Evolutionary conservation across 2,797 vertebrate genomes (phyloP), one percentile per base, ranked within the genome.

Genomic region (Anabacerthia variegaticeps): DNA sequence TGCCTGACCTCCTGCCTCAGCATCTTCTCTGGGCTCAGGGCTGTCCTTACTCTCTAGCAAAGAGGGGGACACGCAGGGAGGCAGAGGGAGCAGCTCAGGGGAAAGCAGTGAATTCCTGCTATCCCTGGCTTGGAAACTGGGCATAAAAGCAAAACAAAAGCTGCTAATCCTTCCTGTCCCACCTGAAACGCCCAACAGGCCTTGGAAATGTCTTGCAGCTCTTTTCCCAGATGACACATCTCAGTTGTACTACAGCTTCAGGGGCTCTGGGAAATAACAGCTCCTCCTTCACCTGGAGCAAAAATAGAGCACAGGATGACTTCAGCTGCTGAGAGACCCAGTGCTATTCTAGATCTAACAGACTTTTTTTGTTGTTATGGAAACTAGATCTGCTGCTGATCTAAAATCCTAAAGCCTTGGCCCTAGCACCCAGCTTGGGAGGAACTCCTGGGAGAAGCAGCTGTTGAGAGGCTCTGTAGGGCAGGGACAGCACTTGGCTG

Each of bases 1-100:
- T 95, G 95, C 96, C 93, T 97, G 96, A 95, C 22, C 62, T 90
- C 39, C 68, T 44, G 96, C 68, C 79, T 96, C 86, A 3, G 68
- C 9, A 7, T 81, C 59, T 14, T 63, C 24, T 49, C 24, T 68
- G 84, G 66, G 30, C 23, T 85, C 58, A 5, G 82, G 65, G 59
- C 89, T 43, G 69, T 12, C 37, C 55, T 43, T 9, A 7, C 71
- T 52, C 41, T 41, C 48, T 51, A 20, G 61, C 51, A 28, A 3
- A 1, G 2, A 32, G 55, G 24, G 55, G 51, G 44, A 61, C 24
- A 39, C 36, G 44, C 36, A 26, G 34, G 23, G 79, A n/a, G 9
- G 67, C 37, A 43, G 30, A 56, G 41, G 74, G 43, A 54, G 32
- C 55, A 65, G 51, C 77, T 71, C 37, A 4, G 46, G 17, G 8